Evolutionary conservation across 1,140 invertebrate genomes (phyloP), one percentile per base, ranked within the genome.

Genomic region (Cyphomyrmex costatus): DNA sequence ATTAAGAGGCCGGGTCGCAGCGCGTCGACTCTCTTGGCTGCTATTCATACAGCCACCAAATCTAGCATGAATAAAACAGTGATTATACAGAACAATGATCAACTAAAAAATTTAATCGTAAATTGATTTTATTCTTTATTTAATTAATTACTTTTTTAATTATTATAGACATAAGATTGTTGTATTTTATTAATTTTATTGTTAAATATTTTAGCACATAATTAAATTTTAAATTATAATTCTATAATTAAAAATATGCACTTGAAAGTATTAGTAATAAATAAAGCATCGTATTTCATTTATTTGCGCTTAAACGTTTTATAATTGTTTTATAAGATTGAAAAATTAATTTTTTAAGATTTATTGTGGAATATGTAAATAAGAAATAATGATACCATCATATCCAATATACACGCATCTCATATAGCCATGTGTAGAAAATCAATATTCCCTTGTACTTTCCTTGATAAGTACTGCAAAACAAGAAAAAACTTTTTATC

Each of bases 1-100:
- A 93, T 93, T 93, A 93, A 87, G 90, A 89, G 87, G 83, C 82
- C 56, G 58, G 84, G 77, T 89, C 86, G 85, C 76, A 74, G 84
- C 71, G 84, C 71, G 73, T 88, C 82, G 76, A 71, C 73, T 89
- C 83, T 86, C 76, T 33, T 42, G 42, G 77, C 46, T 65, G 14
- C 53, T 77, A 56, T 85, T 89, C 49, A 30, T 51, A 42, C 6
- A 16, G 21, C 21, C 49, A 19, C 10, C 21, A 74, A 58, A 70
- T 70, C 65, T 51, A 21, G 21, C 63, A 19, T 70, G 8, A 46
- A 80, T 6, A n/a, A 58, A 80, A 58, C 5, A 42, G 8, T 33
- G 12, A 6, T 56, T 70, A 27, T 36, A 16, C 21, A 68, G 21
- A 42, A 27, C 16, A 80, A 68, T 36, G 10, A 70, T 58, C n/a